A percentile compares a stretch with the other conserved stretches of the same genome.
Conservation (phyloP, 2,888 invertebrate genomes). For the Drosophila cyrtoloma region DNA sequence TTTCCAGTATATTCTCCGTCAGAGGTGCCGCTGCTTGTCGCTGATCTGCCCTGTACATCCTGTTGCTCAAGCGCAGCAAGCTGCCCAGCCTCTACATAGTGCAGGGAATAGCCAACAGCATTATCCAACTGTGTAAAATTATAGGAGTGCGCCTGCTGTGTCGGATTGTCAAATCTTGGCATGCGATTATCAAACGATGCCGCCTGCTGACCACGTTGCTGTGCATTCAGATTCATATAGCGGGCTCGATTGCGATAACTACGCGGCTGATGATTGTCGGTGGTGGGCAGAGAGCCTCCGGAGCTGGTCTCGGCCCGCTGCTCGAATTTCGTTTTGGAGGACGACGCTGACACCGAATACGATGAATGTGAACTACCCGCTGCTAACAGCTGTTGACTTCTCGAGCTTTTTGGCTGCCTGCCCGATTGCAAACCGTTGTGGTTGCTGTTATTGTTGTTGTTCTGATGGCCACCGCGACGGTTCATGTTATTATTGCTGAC, state of each 20-base stretch:
- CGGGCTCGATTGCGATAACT: conserved; percentile 67
- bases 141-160: conserved; percentile 45
- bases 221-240: conserved; percentile 36
- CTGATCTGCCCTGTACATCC: conserved; percentile 16
- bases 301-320: background rate
- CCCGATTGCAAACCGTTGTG: conserved; percentile 23
- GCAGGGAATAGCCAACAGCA: conserved; percentile 8
- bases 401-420: conserved; percentile 42
- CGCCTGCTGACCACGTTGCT: conserved; percentile 29
- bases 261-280: conserved; percentile 50
- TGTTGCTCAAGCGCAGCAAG: conserved; percentile 10
- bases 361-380: conserved; percentile 58
- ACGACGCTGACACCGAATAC: conserved; percentile 59
- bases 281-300: conserved; percentile 6
- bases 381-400: conserved; percentile 27
- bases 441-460: background rate
- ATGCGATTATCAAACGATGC: background rate
- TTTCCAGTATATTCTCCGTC: conserved; percentile 42
- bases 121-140: conserved; percentile 54
- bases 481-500: conserved; percentile 9
- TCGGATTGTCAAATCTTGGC: background rate
- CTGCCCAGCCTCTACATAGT: conserved; percentile 12
- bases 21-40: conserved; percentile 51
- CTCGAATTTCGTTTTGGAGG: conserved; percentile 55
- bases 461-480: conserved; percentile 37